A percentile compares a stretch with the other conserved stretches of the same genome.
These are phyloP conservation scores for Diachrysia chrysitis DNA, from an alignment of 2,888 invertebrate genomes.

Conservation along the genomic window DNA sequence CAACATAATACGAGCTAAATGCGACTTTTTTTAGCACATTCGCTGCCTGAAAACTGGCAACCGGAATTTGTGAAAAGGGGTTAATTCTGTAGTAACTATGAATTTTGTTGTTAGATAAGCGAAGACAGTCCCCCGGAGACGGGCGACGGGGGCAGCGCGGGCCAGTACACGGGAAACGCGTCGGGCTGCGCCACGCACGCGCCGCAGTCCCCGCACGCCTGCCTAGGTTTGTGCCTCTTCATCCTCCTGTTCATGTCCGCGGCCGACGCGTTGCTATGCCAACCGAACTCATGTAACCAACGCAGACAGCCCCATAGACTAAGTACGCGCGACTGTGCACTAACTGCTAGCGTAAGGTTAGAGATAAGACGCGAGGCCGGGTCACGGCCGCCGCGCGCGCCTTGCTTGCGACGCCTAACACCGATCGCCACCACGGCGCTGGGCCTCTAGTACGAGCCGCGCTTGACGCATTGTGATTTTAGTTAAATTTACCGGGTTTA, in stretches of 20 bases:
- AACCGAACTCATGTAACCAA: conserved; percentile 40
- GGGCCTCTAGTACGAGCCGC: conserved; percentile 68
- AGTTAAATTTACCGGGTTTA: conserved; percentile 80
- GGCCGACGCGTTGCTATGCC: conserved; percentile 68
- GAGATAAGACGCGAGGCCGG: conserved; percentile 54
- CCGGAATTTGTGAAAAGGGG: neutral
- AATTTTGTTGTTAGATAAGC: conserved; percentile 74
- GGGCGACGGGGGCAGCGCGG: conserved; percentile 62
- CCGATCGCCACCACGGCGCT: conserved; percentile 51
- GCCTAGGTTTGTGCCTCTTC: conserved; percentile 88
- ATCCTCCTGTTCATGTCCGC: conserved; percentile 78
- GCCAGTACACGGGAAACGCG: conserved; percentile 66
- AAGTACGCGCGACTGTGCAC: conserved; percentile 79
- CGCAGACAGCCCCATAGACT: conserved; percentile 74
- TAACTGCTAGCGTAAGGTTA: conserved; percentile 81
- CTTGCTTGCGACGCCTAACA: conserved; percentile 68
- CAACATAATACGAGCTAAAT: neutral
- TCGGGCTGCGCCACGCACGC: conserved; percentile 78
- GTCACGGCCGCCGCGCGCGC: conserved; percentile 76
- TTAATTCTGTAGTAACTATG: conserved; percentile 5
- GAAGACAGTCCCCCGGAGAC: conserved; percentile 76
- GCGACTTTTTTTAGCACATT: too few relatives aligned
- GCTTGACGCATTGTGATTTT: conserved; percentile 79
- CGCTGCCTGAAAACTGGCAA: neutral
- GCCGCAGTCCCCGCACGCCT: conserved; percentile 77